Base-by-base conservation (phyloP, 2,113 vertebrate species). In the Orcinus orca region DNA sequence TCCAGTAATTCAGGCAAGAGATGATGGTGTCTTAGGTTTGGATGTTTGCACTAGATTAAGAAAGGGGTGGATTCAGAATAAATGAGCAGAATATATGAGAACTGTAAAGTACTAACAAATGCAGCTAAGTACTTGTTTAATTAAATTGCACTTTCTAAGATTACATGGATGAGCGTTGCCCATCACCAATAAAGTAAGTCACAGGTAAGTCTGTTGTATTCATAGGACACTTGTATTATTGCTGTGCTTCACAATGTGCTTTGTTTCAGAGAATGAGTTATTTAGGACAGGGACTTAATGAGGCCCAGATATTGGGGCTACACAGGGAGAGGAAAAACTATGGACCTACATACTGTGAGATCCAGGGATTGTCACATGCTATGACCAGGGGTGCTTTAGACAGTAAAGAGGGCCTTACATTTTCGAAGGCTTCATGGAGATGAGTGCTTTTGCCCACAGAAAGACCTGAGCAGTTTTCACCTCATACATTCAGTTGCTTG, bases 251-350 rank as follows among this genome's bases (percentile, higher is more conserved):
- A 91, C 67, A 80, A 73, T 63, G 23, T 71, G 65, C 53, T 88
- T 96, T 94, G 79, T 95, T 95, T 95, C 47, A 17, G 81, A 88
- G 65, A 50, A 83, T 70, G 25, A 29, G 31, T 70, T 95, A 21
- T 65, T 84, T 29, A 84, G 74, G 47, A 13, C 77, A 92, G n/a
- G 44, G 8, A 62, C 9, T 81, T 90, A 55, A 81, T 50, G 70
- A 95, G 80, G 50, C 20, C 55, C 25, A 65, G 63, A 68, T 63
- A 89, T 79, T 9, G 74, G 62, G 81, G 58, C 41, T 87, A 12
- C 41, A 71, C 1, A 41, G 13, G 67, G 88, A 80, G 74, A 31
- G n/a, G 21, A 41, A 55, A 77, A 83, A 53, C 20, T 71, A 36
- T 33, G 26, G 36, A 41, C 53, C 33, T 71, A 2, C 9, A 55